Evolutionary conservation across 2,888 invertebrate genomes (phyloP).

Genomic region (Pterobdella sp.): DNA sequence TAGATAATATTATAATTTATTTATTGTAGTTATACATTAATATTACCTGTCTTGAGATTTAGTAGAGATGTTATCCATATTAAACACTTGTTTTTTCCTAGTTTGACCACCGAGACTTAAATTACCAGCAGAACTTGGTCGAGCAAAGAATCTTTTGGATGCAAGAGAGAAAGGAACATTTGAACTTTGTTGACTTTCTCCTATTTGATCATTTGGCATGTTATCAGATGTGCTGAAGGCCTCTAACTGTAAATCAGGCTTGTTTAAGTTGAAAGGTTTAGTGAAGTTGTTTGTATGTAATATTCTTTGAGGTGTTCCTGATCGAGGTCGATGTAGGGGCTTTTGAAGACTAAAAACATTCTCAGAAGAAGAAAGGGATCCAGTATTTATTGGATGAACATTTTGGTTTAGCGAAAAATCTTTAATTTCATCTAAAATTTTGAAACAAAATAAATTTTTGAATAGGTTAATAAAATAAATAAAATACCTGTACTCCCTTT

Average conservation of each 20-base stretch:
- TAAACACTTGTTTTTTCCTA: conserved; percentile 14
- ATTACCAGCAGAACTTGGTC: conserved; percentile 24
- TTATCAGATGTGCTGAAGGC: conserved; percentile 14
- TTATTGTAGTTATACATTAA: not conserved
- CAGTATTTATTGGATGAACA: not conserved
- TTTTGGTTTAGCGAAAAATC: not conserved
- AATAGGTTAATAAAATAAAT: not conserved
- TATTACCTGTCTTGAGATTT: conserved; percentile 25
- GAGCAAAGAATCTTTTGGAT: not conserved
- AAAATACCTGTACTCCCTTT: not conserved
- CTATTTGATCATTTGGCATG: not conserved
- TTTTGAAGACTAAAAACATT: not conserved
- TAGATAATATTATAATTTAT: not conserved
- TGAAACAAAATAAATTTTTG: conserved; percentile 6
- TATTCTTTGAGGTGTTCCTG: not conserved
- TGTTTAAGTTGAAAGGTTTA: conserved; percentile 3
- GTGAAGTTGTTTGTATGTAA: not conserved
- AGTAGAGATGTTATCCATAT: conserved; percentile 9
- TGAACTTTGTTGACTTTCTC: not conserved
- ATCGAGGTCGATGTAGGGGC: not conserved
- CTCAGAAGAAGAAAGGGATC: not conserved
- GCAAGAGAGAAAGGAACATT: not conserved
- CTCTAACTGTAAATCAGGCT: conserved; percentile 17
- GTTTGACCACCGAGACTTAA: conserved; percentile 10
- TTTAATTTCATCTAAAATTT: not conserved